Conservation (phyloP, 2,113 vertebrate genomes). For the Anarhynchus alexandrinus region DNA sequence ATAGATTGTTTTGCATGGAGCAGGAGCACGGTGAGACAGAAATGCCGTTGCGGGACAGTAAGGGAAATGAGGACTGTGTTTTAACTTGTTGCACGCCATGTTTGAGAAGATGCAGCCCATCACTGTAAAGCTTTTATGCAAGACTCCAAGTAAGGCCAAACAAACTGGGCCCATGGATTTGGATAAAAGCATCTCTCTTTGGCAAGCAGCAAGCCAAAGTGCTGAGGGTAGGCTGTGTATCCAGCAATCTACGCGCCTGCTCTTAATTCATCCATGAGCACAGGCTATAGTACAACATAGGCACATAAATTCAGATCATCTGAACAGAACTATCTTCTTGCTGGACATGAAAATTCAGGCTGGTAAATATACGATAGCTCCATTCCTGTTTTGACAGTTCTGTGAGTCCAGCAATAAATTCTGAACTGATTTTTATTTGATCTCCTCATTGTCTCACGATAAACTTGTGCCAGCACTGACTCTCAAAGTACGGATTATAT, state of each 20-base stretch:
- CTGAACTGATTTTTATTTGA: conserved; percentile 65
- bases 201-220: not conserved
- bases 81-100: not conserved
- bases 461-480: conserved; percentile 61
- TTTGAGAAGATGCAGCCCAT: not conserved
- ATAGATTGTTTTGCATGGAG: not conserved
- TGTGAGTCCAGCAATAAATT: conserved; percentile 60
- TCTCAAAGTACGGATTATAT: conserved; percentile 64
- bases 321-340: not conserved
- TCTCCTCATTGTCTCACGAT: conserved; percentile 56
- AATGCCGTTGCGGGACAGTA: not conserved
- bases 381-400: conserved; percentile 42
- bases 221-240: not conserved
- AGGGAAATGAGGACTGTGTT: not conserved
- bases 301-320: not conserved
- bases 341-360: not conserved
- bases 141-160: not conserved
- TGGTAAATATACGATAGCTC: not conserved
- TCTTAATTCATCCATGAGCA: not conserved
- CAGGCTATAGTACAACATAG: not conserved
- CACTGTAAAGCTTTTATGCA: not conserved
- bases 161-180: not conserved
- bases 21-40: not conserved
- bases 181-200: not conserved
- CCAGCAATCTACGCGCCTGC: not conserved